Evolutionary conservation across 2,888 invertebrate species (phyloP).

Genomic region (Scaptomyza tumidula): DNA sequence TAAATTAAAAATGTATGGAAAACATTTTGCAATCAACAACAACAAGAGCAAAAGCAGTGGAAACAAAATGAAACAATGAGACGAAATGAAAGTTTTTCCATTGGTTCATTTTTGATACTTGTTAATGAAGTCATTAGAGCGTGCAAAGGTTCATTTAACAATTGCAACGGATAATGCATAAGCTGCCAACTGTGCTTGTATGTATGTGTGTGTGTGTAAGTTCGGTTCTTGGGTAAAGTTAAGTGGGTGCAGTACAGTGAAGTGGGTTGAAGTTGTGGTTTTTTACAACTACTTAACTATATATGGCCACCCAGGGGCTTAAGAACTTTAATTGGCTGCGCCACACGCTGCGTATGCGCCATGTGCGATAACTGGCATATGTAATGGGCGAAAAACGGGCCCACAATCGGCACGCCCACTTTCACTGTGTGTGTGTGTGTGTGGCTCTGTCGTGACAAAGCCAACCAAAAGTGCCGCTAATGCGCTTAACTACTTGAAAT

Average conservation of each 20-base stretch:
- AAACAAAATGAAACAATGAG: constrained; percentile 24
- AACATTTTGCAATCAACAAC: constrained; percentile 42
- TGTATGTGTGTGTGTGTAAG: background rate
- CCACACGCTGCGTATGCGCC: constrained; percentile 74
- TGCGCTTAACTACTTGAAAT: constrained; percentile 80
- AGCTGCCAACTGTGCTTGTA: constrained; percentile 27
- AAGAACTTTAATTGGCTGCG: constrained; percentile 79
- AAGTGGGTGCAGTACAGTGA: background rate
- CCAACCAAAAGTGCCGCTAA: constrained; percentile 76
- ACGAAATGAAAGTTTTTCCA: constrained; percentile 36
- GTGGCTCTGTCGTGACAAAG: constrained; percentile 43
- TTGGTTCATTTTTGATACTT: constrained; percentile 49
- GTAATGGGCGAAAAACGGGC: constrained; percentile 36
- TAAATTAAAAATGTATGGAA: constrained; percentile 44
- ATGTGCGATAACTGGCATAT: constrained; percentile 71
- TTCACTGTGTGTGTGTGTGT: background rate
- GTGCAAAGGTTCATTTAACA: constrained; percentile 76
- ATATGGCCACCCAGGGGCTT: constrained; percentile 45
- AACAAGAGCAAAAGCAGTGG: background rate
- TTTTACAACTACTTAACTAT: background rate
- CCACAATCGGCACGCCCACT: constrained; percentile 20
- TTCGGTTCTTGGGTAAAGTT: background rate
- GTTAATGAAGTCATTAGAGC: constrained; percentile 73
- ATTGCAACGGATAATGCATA: constrained; percentile 73
- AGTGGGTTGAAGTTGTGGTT: constrained; percentile 3